These are phyloP conservation scores for Paracyclopina nana DNA, from an alignment of 1,140 invertebrate species.

Conservation along the genomic window DNA sequence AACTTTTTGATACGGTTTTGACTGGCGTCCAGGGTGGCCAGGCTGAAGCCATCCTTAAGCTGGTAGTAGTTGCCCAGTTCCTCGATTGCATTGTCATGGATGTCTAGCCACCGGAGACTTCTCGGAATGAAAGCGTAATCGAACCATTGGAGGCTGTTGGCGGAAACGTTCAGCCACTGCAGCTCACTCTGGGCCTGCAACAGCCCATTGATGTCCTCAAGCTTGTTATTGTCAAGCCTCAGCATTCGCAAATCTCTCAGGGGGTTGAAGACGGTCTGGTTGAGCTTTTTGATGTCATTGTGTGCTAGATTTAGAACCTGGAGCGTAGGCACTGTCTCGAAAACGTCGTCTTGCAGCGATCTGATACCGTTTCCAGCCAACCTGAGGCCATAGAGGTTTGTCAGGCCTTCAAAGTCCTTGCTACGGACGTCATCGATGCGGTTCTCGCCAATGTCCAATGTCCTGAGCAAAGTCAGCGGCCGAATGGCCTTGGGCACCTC, in stretches of 20 bases:
- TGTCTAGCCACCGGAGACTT: constrained; percentile 64
- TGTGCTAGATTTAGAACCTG: constrained; percentile 71
- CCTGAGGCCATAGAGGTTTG: constrained; percentile 52
- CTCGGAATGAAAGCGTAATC: constrained; percentile 64
- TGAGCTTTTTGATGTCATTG: constrained; percentile 46
- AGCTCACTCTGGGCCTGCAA: constrained; percentile 60
- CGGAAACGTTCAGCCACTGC: constrained; percentile 71
- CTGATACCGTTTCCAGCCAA: constrained; percentile 69
- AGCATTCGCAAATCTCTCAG: constrained; percentile 61
- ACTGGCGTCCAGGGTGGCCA: constrained; percentile 58
- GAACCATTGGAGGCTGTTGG: constrained; percentile 71
- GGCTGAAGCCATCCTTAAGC: constrained; percentile 41
- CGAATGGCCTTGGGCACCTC: constrained; percentile 48
- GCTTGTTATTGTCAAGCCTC: constrained; percentile 57
- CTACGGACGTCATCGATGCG: constrained; percentile 49
- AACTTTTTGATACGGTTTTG: constrained; percentile 53
- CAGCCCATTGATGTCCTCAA: constrained; percentile 60
- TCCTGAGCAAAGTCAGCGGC: constrained; percentile 49
- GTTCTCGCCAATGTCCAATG: constrained; percentile 60
- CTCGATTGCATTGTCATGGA: constrained; percentile 66
- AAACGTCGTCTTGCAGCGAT: constrained; percentile 57
- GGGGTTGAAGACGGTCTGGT: constrained; percentile 51
- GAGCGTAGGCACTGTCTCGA: constrained; percentile 53
- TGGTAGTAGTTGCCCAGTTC: constrained; percentile 64
- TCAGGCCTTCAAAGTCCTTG: constrained; percentile 56